Evolutionary conservation across 2,113 vertebrate species (phyloP).

Genomic region (Mus musculus): DNA sequence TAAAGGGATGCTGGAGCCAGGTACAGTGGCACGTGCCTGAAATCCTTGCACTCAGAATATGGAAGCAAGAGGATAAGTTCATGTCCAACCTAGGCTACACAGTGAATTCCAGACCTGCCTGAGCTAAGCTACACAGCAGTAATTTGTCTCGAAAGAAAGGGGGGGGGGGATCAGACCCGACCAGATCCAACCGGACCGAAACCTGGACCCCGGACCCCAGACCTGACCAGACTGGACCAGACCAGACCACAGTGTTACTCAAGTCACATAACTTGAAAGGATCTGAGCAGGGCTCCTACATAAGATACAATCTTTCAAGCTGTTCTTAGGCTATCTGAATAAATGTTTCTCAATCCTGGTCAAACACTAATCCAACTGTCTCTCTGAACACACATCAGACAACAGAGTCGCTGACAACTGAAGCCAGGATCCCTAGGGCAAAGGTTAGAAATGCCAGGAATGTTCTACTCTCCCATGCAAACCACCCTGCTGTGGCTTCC

Average conservation of each 20-base stretch:
- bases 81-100: neutral
- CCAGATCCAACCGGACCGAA: too few relatives aligned
- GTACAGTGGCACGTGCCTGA: neutral
- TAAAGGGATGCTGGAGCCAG: neutral
- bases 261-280: neutral
- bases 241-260: neutral
- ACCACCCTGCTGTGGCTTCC: neutral
- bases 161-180: neutral
- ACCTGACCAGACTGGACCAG: neutral
- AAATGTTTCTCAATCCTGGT: constrained; percentile 28
- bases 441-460: constrained; percentile 1
- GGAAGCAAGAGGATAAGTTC: neutral
- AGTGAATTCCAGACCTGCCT: neutral
- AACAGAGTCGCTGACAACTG: neutral
- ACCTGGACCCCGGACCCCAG: too few relatives aligned
- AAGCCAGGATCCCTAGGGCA: neutral
- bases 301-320: neutral
- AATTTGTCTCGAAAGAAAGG: neutral
- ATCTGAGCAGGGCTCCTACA: neutral
- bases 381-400: neutral
- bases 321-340: constrained; percentile 1
- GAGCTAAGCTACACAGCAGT: neutral
- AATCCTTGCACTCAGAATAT: neutral
- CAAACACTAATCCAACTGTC: constrained; percentile 17
- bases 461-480: neutral